phyloP scores from a whole-genome alignment of 2,888 invertebrate genomes.

The Steromphala cineraria region DNA sequence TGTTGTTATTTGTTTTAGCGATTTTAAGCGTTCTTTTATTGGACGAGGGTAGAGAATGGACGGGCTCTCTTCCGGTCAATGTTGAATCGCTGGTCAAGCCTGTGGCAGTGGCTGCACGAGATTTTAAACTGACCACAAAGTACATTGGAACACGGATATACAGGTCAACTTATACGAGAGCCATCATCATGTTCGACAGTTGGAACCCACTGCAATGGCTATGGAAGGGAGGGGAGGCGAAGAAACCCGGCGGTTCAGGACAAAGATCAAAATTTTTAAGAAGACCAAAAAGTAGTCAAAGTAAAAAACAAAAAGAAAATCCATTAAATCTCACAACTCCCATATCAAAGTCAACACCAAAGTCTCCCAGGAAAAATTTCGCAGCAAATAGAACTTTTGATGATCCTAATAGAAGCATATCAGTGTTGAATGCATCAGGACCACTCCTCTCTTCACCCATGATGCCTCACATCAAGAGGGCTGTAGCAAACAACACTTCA shows the following conservation, averaged over 20 bases:
- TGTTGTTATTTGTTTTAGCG: background rate
- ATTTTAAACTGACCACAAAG: background rate
- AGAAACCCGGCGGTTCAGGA: background rate
- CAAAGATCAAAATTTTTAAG: background rate
- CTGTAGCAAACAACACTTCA: slow-evolving; percentile 37
- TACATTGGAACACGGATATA: background rate
- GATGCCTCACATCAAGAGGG: slow-evolving; percentile 62
- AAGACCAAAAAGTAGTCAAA: background rate
- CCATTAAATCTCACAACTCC: background rate
- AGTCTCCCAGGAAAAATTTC: slow-evolving; percentile 17
- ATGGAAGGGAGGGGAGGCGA: background rate
- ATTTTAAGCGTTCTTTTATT: background rate
- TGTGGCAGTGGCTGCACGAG: background rate
- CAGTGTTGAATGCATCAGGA: slow-evolving; percentile 41
- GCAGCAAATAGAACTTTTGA: background rate
- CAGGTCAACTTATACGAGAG: background rate
- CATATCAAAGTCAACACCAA: background rate
- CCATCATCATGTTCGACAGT: slow-evolving; percentile 21
- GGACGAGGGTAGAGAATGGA: slow-evolving; percentile 11
- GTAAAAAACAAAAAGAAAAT: background rate
- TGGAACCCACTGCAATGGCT: slow-evolving; percentile 23
- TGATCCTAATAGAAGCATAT: background rate
- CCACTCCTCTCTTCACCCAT: slow-evolving; percentile 57
- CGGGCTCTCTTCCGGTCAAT: background rate
- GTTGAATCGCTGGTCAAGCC: background rate